Percentiles rank a stretch among this genome's conserved stretches.
Conservation (phyloP, 2,888 invertebrate genomes). For the Lobophora halterata region DNA sequence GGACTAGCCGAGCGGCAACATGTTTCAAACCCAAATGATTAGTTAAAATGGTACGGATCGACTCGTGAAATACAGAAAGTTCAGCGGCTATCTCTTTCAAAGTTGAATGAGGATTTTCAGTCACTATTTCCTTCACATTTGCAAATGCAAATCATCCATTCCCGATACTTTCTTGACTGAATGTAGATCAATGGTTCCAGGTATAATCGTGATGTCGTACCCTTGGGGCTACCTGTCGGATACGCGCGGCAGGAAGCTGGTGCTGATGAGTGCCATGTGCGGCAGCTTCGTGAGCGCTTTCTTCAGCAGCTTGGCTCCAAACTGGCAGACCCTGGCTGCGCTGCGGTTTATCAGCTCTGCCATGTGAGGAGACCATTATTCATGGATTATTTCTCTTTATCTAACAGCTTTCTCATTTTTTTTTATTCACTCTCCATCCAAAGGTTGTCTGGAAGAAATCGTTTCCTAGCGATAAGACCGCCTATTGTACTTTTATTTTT, state of each 20-base stretch:
- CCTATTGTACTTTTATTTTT: too few species aligned
- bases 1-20: slow-evolving; percentile 30
- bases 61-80: slow-evolving; percentile 13
- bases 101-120: not conserved
- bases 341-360: slow-evolving; percentile 62
- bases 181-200: too few species aligned
- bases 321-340: slow-evolving; percentile 62
- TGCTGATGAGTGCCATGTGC: slow-evolving; percentile 63
- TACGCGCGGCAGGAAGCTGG: slow-evolving; percentile 55
- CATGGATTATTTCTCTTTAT: too few species aligned
- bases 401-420: too few species aligned
- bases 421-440: too few species aligned
- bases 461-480: too few species aligned
- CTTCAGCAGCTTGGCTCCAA: slow-evolving; percentile 62
- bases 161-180: too few species aligned
- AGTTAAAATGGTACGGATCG: slow-evolving; percentile 21
- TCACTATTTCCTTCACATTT: slow-evolving; percentile 8
- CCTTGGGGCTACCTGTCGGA: slow-evolving; percentile 33
- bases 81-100: not conserved
- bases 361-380: too few species aligned
- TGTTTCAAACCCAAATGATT: slow-evolving; percentile 28
- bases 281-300: slow-evolving; percentile 57
- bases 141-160: too few species aligned
- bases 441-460: too few species aligned
- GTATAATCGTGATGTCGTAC: slow-evolving; percentile 34